Base-by-base conservation (phyloP, 30 jellyfish, hydroid and myxozoan genomes). In the Cassiopea xamachana region DNA sequence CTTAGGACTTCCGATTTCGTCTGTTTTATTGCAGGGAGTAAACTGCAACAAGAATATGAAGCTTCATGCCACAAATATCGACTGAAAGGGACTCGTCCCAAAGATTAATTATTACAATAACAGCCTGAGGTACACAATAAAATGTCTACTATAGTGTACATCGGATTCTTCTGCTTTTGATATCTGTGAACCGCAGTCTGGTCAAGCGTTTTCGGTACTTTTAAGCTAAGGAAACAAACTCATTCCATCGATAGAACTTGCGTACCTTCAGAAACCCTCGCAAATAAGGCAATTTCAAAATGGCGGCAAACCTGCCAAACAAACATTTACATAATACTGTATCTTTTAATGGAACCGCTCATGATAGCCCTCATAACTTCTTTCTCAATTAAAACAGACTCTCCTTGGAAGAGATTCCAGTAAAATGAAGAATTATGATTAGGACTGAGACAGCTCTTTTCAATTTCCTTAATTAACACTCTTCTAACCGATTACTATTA, bases 221-320 rank as follows among this genome's bases (percentile, higher is more conserved):
- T 64, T 64, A 9, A 64, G 15, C 74, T 27, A 64, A 64, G 74
- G 74, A 64, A 64, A 64, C 74, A 64, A 64, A 64, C 27, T 17
- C 15, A 64, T 14, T 64, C 15, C 39, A 27, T 27, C 27, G 74
- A 64, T 13, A 7, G 43, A 4, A 5, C 15, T 9, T 64, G 19
- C 15, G 43, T 64, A 2, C 6, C 74, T 64, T 14, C 74, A 14
- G 74, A 64, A 4, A 27, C 43, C 27, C 6, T 71, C 55, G 55
- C 10, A 18, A 71, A 71, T 15, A 71, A 71, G 80, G 80, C 80
- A 2, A 39, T 18, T 71, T 71, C 80, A 71, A 71, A 14, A 71
- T 71, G 80, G 80, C 80, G 80, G 80, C 55, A 71, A n/a, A 71
- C 27, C 3, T 27, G 10, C 55, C 48, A 19, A 16, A 18, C 50